Percentiles rank a stretch among this genome's conserved stretches.
phyloP scores from a whole-genome alignment of 1,140 invertebrate genomes.

The Akabosia matsudoensis region DNA sequence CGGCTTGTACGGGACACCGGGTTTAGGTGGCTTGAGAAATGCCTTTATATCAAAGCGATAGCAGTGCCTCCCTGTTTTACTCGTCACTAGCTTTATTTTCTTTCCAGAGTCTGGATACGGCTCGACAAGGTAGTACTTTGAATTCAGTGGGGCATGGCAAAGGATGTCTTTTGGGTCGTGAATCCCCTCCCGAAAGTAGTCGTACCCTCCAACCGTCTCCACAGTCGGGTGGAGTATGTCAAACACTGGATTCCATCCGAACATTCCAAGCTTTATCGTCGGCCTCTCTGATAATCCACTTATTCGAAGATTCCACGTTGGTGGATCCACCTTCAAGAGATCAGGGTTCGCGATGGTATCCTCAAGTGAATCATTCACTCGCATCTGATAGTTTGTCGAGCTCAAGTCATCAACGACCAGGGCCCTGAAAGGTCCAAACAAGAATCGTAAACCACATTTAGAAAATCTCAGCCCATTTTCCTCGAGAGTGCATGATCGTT shows the following conservation, averaged over 20 bases:
- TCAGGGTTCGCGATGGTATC: too few relatives aligned
- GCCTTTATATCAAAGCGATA: too few relatives aligned
- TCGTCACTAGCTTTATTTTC: neutral
- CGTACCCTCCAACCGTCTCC: neutral
- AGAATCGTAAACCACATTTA: neutral
- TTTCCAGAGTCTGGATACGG: conserved; percentile 1
- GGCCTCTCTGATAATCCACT: neutral
- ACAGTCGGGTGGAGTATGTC: neutral
- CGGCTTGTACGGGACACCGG: too few relatives aligned
- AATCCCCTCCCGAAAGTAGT: neutral
- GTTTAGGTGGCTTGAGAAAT: too few relatives aligned
- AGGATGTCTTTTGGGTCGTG: neutral
- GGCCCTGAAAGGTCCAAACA: neutral
- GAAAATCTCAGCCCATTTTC: too few relatives aligned
- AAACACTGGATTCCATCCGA: conserved; percentile 3
- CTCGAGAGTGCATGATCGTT: too few relatives aligned
- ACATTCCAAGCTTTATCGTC: neutral
- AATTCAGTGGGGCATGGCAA: neutral
- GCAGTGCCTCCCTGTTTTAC: neutral
- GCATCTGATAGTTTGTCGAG: too few relatives aligned
- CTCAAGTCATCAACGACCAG: neutral
- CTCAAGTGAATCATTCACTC: too few relatives aligned
- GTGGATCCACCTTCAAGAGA: neutral
- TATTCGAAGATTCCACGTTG: neutral
- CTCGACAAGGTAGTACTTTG: neutral